phyloP scores from a whole-genome alignment of 2,113 vertebrate species.

The Noturus placidus region DNA sequence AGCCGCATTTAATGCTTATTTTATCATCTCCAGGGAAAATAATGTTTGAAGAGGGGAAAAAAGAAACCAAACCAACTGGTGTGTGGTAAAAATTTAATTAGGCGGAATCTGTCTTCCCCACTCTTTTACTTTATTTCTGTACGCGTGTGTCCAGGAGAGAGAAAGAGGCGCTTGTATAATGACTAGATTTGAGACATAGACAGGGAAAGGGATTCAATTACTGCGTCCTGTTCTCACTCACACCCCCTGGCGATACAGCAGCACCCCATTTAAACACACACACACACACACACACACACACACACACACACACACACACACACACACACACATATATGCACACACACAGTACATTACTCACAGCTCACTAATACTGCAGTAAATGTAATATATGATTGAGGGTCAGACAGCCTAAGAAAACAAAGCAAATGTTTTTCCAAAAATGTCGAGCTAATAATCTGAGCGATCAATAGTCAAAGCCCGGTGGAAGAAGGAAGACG shows the following conservation, averaged over 20 bases:
- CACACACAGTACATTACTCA: constrained; percentile 57
- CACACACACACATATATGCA: neutral
- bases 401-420: constrained; percentile 41
- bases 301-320: constrained; percentile 36
- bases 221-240: constrained; percentile 72
- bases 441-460: constrained; percentile 73
- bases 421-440: constrained; percentile 51
- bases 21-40: constrained; percentile 57
- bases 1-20: constrained; percentile 61
- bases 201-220: constrained; percentile 76
- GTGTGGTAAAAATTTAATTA: constrained; percentile 69
- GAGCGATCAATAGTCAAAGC: constrained; percentile 74
- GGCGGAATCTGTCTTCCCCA: constrained; percentile 57
- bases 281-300: constrained; percentile 46
- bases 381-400: constrained; percentile 47
- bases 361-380: constrained; percentile 51
- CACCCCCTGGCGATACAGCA: constrained; percentile 64
- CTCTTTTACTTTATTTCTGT: constrained; percentile 43
- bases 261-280: constrained; percentile 46
- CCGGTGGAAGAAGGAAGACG: constrained; percentile 72
- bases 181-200: constrained; percentile 69
- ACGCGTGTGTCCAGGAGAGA: constrained; percentile 36
- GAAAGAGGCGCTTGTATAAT: constrained; percentile 62
- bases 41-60: constrained; percentile 52
- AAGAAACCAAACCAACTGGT: constrained; percentile 56